These are phyloP conservation scores for Trilocha varians DNA, from an alignment of 2,888 invertebrate species.

Conservation along the genomic window DNA sequence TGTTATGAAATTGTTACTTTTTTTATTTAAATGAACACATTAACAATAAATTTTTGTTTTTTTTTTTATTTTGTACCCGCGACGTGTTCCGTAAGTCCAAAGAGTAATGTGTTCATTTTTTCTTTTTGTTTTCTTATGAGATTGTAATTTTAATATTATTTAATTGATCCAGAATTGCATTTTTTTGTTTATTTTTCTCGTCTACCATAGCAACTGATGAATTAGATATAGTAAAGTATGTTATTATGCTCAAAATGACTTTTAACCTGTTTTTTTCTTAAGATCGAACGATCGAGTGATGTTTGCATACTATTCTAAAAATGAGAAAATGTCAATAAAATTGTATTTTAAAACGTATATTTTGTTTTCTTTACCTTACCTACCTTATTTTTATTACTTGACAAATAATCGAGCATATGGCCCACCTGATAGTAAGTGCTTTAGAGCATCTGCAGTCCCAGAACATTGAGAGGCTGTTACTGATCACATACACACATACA, in stretches of 20 bases:
- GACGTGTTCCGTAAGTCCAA: constrained; percentile 36
- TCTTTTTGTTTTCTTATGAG: constrained; percentile 44
- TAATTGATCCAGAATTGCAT: constrained; percentile 68
- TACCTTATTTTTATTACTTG: too few relatives aligned
- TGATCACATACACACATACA: too few relatives aligned
- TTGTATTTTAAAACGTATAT: constrained; percentile 62
- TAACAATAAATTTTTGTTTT: constrained; percentile 13
- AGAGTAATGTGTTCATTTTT: constrained; percentile 66
- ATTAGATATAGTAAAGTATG: constrained; percentile 23
- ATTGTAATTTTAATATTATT: constrained; percentile 54
- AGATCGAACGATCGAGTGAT: constrained; percentile 59
- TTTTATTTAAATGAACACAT: constrained; percentile 21
- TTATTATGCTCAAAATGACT: constrained; percentile 57
- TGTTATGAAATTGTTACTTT: not conserved
- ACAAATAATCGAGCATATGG: too few relatives aligned
- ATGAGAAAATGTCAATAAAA: constrained; percentile 69
- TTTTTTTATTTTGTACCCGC: constrained; percentile 8
- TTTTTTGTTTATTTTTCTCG: constrained; percentile 48
- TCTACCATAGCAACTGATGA: constrained; percentile 23
- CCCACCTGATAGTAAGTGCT: too few relatives aligned
- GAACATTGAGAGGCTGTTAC: too few relatives aligned
- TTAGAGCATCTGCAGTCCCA: too few relatives aligned
- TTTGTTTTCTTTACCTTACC: constrained; percentile 18
- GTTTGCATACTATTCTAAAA: constrained; percentile 68
- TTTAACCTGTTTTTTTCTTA: constrained; percentile 33